Percentiles rank a stretch among this genome's conserved stretches.
phyloP scores from a whole-genome alignment of 2,113 vertebrate genomes.

The Nerophis ophidion region DNA sequence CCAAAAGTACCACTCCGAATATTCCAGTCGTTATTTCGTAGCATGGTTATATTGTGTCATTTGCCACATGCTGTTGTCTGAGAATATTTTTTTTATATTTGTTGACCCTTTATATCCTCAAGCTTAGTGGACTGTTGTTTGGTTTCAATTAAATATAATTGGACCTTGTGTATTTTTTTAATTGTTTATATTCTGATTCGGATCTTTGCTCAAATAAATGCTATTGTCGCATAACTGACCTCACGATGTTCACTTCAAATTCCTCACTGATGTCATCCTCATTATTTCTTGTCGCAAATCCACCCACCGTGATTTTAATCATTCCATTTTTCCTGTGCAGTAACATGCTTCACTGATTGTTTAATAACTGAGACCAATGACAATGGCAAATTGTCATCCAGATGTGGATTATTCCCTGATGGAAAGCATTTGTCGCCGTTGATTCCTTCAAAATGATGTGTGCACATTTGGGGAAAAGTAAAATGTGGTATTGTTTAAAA shows the following conservation, averaged over 20 bases:
- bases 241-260: background rate
- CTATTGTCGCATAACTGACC: slow-evolving; percentile 6
- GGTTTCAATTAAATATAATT: background rate
- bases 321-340: background rate
- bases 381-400: background rate
- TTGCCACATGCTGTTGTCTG: background rate
- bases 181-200: background rate
- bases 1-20: background rate
- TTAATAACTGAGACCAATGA: background rate
- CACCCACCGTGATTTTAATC: background rate
- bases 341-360: background rate
- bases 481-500: too few species aligned
- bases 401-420: background rate
- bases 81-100: background rate
- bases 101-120: background rate
- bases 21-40: background rate
- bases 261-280: background rate
- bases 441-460: background rate
- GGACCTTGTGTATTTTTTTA: background rate
- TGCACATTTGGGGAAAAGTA: too few species aligned
- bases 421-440: background rate
- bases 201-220: background rate
- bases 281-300: background rate
- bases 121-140: slow-evolving; percentile 1
- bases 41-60: background rate